These are phyloP conservation scores for Scaptomyza cyrtandrae DNA, from an alignment of 2,888 invertebrate species.

Conservation along the genomic window DNA sequence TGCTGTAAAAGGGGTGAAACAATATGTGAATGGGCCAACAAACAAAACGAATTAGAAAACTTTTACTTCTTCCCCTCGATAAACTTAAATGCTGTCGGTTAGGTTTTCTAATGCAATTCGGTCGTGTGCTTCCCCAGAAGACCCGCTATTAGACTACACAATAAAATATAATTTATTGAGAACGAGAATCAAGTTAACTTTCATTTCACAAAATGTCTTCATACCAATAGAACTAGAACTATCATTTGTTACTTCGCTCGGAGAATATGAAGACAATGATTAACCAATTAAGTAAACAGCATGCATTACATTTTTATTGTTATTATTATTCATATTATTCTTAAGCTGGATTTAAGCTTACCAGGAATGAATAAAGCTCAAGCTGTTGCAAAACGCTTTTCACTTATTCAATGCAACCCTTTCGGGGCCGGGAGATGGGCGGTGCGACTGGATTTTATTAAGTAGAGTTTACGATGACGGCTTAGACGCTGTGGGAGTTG, in stretches of 20 bases:
- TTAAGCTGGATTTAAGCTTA: constrained; percentile 16
- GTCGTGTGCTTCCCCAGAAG: too few species aligned
- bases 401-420: background rate
- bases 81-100: background rate
- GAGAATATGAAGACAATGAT: background rate
- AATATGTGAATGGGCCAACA: constrained; percentile 17
- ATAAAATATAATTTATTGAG: background rate
- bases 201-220: background rate
- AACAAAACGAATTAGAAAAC: constrained; percentile 11
- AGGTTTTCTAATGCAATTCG: too few species aligned
- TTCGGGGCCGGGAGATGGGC: background rate
- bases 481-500: constrained; percentile 28
- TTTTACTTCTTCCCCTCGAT: background rate
- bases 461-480: background rate
- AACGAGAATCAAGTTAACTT: background rate
- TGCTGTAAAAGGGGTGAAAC: background rate
- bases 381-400: constrained; percentile 7
- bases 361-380: constrained; percentile 27
- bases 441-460: too few species aligned
- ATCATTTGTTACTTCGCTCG: too few species aligned
- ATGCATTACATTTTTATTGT: background rate
- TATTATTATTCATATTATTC: background rate
- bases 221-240: too few species aligned
- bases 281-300: background rate
- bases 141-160: too few species aligned